Evolutionary conservation across 92 coral and sea anemone species (phyloP).

Genomic region (Bergia puertoricense): DNA sequence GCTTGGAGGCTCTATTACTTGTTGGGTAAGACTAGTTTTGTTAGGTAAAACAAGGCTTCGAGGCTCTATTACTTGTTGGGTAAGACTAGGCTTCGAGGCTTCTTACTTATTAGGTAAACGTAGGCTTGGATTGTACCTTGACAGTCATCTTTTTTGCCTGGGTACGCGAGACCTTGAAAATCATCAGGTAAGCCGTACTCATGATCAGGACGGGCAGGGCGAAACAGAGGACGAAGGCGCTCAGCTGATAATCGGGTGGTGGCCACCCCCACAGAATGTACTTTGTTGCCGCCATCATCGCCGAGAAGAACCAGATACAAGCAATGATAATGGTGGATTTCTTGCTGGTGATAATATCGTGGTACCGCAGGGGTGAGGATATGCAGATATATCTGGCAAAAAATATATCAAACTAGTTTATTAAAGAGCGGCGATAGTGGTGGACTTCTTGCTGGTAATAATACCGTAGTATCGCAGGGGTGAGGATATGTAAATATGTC

Average conservation of each 20-base stretch:
- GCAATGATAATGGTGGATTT: conserved; percentile 70
- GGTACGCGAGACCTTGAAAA: conserved; percentile 91
- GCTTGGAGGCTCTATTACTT: too few species aligned
- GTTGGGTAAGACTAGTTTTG: too few species aligned
- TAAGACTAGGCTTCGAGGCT: too few species aligned
- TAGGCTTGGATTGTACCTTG: conserved; percentile 27
- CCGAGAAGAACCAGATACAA: conserved; percentile 62
- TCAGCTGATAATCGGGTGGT: conserved; percentile 66
- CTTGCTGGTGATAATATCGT: conserved; percentile 69
- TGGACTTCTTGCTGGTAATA: background rate
- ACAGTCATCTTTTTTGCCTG: conserved; percentile 84
- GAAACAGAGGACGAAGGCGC: conserved; percentile 81
- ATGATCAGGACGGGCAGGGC: conserved; percentile 73
- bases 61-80: too few species aligned
- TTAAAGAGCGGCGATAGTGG: background rate
- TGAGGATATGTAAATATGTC: background rate
- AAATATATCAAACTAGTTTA: background rate
- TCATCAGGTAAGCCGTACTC: conserved; percentile 83
- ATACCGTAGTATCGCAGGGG: background rate
- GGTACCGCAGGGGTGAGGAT: conserved; percentile 82
- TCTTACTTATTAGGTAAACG: too few species aligned
- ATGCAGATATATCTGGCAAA: conserved; percentile 70
- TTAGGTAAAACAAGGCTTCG: too few species aligned
- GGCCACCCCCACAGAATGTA: conserved; percentile 59
- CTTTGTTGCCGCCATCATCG: conserved; percentile 68